Base-by-base conservation (phyloP, 1,140 invertebrate genomes). In the Drosophila ananassae region DNA sequence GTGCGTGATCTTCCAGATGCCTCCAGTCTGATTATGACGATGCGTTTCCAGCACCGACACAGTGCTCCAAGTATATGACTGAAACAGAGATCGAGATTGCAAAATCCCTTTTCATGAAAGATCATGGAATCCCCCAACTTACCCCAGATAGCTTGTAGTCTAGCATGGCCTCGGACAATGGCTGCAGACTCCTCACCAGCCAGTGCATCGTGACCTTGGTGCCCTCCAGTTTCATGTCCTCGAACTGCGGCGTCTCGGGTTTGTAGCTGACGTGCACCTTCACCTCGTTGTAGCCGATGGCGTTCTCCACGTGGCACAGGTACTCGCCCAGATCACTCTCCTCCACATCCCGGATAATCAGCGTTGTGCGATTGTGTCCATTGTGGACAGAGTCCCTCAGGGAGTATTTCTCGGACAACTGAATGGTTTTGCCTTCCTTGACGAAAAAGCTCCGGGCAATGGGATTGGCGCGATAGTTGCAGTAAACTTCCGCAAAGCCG, bases 1-100 rank as follows among this genome's bases (percentile, higher is more conserved):
- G 50, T 92, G 91, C 24, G 79, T 90, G 12, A 92, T 77, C 77
- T 91, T 91, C 90, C 90, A 91, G 56, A 90, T 82, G 69, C 72
- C 77, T 3, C 62, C 78, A 9, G 79, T 71, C 50, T 89, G 76
- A 17, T 75, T 69, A 30, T 91, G 90, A 21, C 79, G 90, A 17
- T 89, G 73, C n/a, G 90, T 90, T 13, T 90, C 73, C 22, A 91
- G 62, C 28, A 91, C 71, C 0, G 79, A 73, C 0, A 91, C 90
- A 0, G 89, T 91, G 63, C 77, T 90, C 90, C 90, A 91, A n/a
- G 74, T 78, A n/a, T 79, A 78, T 0, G 90, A 79, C 90, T 91
- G 9, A 48, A 47, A 37, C 12, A 0, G 13, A 5, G 47, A 22
- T 12, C 10, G 0, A 13, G 2, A 53, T 10, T 9, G 4, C 21